These are phyloP conservation scores for Pteria penguin DNA, from an alignment of 2,888 invertebrate species.

Conservation along the genomic window DNA sequence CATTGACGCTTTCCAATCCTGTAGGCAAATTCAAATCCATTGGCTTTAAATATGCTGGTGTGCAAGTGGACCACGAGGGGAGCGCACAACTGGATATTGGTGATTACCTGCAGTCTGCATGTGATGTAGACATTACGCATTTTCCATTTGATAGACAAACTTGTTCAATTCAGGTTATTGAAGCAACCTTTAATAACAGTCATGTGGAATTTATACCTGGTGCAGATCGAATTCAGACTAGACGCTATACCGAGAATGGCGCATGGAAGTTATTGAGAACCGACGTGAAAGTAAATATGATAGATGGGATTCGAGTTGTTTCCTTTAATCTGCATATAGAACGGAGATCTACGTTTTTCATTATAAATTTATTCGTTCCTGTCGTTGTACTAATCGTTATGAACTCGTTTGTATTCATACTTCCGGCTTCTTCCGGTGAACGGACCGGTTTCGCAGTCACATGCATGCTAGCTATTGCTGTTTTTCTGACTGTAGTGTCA, in stretches of 20 bases:
- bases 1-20: slow-evolving; percentile 28
- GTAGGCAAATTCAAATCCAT: neutral
- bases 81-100: slow-evolving; percentile 27
- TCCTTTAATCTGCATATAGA: slow-evolving; percentile 29
- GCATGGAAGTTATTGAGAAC: slow-evolving; percentile 34
- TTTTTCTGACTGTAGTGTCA: slow-evolving; percentile 44
- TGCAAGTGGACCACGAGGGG: slow-evolving; percentile 18
- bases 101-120: slow-evolving; percentile 31
- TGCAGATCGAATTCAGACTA: neutral
- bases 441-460: slow-evolving; percentile 39
- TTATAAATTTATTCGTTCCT: slow-evolving; percentile 45
- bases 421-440: slow-evolving; percentile 46
- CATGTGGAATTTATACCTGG: slow-evolving; percentile 21
- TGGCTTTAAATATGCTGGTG: slow-evolving; percentile 16
- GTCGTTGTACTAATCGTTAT: slow-evolving; percentile 36
- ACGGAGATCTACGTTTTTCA: slow-evolving; percentile 38
- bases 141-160: slow-evolving; percentile 46
- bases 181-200: neutral
- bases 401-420: slow-evolving; percentile 35
- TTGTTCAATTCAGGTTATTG: slow-evolving; percentile 9
- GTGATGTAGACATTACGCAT: slow-evolving; percentile 43
- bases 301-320: neutral
- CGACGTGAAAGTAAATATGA: neutral
- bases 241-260: slow-evolving; percentile 28
- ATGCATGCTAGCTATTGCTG: slow-evolving; percentile 41